Percentiles rank a stretch among this genome's conserved stretches.
Evolutionary conservation across 2,888 invertebrate genomes (phyloP).

Genomic region (Vesta saturnalis): DNA sequence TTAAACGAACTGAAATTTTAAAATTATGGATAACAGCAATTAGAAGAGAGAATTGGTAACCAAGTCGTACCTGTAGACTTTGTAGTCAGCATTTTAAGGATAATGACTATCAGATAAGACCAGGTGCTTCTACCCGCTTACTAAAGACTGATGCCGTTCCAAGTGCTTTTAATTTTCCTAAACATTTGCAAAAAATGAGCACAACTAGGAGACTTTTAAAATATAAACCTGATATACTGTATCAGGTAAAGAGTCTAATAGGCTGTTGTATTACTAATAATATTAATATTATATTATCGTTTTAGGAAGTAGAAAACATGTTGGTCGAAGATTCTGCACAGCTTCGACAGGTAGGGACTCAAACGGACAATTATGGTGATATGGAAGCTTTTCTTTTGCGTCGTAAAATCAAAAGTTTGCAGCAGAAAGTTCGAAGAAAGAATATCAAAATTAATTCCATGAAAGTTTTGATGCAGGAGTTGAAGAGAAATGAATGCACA

Average conservation of each 20-base stretch:
- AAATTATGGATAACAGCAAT: conserved; percentile 40
- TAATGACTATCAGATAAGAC: conserved; percentile 20
- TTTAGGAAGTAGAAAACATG: too few relatives aligned
- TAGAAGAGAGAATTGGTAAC: conserved; percentile 42
- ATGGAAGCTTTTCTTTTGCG: background rate
- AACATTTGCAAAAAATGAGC: conserved; percentile 21
- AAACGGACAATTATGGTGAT: too few relatives aligned
- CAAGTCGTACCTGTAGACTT: conserved; percentile 37
- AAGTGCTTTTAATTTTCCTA: conserved; percentile 34
- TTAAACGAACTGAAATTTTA: conserved; percentile 41
- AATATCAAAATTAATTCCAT: conserved; percentile 24
- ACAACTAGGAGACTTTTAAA: background rate
- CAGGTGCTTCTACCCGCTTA: conserved; percentile 24
- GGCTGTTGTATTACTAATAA: too few relatives aligned
- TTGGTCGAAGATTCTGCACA: too few relatives aligned
- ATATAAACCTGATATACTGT: too few relatives aligned
- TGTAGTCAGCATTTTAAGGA: conserved; percentile 30
- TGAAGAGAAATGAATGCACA: conserved; percentile 9
- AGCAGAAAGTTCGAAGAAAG: conserved; percentile 22
- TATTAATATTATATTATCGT: too few relatives aligned
- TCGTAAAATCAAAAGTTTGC: conserved; percentile 21
- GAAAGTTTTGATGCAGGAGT: background rate
- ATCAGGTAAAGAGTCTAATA: too few relatives aligned
- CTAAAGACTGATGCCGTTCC: conserved; percentile 39
- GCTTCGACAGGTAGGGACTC: too few relatives aligned